These are phyloP conservation scores for Tringa solitaria DNA, from an alignment of 2,113 vertebrate species.

Conservation along the genomic window DNA sequence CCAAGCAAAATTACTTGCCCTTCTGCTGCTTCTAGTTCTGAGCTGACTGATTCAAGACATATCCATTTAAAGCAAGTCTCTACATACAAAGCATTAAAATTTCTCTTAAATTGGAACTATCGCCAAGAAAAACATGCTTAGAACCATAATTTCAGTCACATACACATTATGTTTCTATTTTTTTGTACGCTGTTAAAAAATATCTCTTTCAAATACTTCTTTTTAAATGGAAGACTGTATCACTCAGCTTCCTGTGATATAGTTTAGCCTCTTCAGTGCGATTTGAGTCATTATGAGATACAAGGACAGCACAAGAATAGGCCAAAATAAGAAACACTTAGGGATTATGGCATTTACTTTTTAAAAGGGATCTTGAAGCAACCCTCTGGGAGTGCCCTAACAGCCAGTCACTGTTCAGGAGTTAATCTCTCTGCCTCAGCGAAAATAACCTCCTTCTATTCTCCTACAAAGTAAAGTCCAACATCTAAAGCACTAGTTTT, in stretches of 20 bases:
- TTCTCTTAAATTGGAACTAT: background rate
- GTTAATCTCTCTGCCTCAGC: background rate
- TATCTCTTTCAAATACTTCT: background rate
- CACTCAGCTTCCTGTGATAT: background rate
- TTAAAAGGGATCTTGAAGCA: background rate
- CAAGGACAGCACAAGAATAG: background rate
- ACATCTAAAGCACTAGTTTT: background rate
- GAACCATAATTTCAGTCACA: background rate
- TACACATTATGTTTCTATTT: background rate
- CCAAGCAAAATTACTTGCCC: background rate
- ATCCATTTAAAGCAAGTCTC: background rate
- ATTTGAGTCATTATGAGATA: background rate
- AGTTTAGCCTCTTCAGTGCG: background rate
- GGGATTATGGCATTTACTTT: background rate
- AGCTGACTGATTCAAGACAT: background rate
- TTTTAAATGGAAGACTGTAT: background rate
- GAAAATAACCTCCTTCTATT: background rate
- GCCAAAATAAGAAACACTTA: background rate
- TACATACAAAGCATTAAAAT: background rate
- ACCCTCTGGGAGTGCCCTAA: accelerated
- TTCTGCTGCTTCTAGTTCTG: background rate
- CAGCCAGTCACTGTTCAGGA: background rate
- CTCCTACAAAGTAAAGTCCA: background rate
- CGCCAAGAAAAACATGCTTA: background rate
- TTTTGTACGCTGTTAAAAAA: background rate